phyloP scores from a whole-genome alignment of 2,113 vertebrate genomes.

The Anas platyrhynchos region DNA sequence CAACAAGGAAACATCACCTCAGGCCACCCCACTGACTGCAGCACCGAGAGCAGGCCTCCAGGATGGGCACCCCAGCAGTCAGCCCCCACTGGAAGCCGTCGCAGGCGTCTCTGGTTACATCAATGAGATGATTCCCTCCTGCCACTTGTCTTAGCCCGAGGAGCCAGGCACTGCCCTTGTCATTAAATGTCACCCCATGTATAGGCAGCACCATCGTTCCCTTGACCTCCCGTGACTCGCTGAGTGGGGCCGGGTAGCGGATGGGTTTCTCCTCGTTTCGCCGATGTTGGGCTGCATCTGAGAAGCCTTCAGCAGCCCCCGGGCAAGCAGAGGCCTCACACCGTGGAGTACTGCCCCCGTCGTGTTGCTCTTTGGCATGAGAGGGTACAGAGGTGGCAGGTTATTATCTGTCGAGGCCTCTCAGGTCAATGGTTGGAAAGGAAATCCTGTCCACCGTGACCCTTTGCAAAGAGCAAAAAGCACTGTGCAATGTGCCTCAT shows the following conservation, averaged over 20 bases:
- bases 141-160: too few relatives aligned
- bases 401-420: not conserved
- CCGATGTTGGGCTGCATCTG: not conserved
- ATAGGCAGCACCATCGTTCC: not conserved
- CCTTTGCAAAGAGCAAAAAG: not conserved
- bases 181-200: too few relatives aligned
- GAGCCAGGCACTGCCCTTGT: too few relatives aligned
- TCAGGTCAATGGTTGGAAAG: not conserved
- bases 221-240: not conserved
- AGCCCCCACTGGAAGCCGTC: too few relatives aligned
- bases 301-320: not conserved
- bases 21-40: not conserved
- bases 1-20: not conserved
- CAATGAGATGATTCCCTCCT: too few relatives aligned
- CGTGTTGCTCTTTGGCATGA: not conserved
- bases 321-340: not conserved
- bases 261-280: rapidly evolving
- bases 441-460: not conserved
- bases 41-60: not conserved
- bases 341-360: rapidly evolving
- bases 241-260: not conserved
- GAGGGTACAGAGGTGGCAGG: not conserved
- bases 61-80: too few relatives aligned
- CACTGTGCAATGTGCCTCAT: rapidly evolving
- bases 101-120: too few relatives aligned